Percentiles rank a stretch among this genome's conserved stretches.
Conservation (phyloP, 2,113 vertebrate species). For the Xiphorhynchus elegans region DNA sequence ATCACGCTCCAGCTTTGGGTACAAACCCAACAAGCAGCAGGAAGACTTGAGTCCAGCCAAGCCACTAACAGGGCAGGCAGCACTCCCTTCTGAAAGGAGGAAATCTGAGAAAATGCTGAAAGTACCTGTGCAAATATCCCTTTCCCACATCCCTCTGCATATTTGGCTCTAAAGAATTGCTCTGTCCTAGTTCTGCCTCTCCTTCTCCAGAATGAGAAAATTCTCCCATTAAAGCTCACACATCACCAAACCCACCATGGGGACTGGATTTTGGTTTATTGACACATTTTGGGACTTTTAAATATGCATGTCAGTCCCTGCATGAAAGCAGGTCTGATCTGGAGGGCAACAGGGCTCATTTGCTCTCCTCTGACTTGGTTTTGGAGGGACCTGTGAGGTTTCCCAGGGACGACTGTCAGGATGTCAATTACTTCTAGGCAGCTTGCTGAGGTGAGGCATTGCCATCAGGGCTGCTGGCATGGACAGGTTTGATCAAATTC, state of each 20-base stretch:
- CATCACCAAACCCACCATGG: not conserved
- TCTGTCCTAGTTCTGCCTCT: not conserved
- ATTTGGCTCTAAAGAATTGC: fast-evolving
- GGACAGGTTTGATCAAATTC: not conserved
- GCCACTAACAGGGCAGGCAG: not conserved
- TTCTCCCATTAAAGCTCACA: not conserved
- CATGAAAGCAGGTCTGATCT: not conserved
- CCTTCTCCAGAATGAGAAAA: not conserved
- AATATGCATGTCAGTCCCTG: not conserved
- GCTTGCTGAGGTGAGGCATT: not conserved
- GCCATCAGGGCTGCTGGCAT: not conserved
- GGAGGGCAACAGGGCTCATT: not conserved
- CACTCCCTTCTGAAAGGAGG: not conserved
- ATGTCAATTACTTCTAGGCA: not conserved
- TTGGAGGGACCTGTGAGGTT: not conserved
- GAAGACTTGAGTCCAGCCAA: not conserved
- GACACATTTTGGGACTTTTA: not conserved
- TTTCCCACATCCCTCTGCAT: not conserved
- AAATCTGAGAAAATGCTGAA: not conserved
- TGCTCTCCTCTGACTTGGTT: not conserved
- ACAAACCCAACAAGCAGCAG: not conserved
- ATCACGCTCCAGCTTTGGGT: not conserved
- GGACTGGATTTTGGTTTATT: not conserved
- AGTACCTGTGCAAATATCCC: not conserved
- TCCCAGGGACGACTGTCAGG: not conserved